Base-by-base conservation (phyloP, 2,113 vertebrate species). In the Dipodomys stephensi region DNA sequence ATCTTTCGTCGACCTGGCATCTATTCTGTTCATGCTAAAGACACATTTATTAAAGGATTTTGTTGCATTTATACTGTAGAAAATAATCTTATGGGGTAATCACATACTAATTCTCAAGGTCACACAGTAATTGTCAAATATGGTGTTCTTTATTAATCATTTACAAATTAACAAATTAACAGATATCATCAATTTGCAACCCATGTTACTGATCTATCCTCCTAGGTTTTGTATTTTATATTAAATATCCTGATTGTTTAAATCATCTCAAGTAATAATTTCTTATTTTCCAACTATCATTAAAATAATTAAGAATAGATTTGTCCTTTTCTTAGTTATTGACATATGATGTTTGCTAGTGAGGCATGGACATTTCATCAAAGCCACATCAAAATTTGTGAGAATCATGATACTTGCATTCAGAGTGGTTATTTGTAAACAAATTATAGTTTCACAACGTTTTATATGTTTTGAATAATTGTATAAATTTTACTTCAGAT, bases 1-100 rank as follows among this genome's bases (percentile, higher is more conserved):
- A 81, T 97, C 95, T 97, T 97, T 94, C 95, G 64, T 97, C 97
- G 96, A 90, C 92, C 83, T 97, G 95, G 88, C 93, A 94, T 96
- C 87, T 95, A 87, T 44, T 94, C 67, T 93, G 49, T 82, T 39
- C 69, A 65, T 82, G 35, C 0, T 0, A 32, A 94, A 97, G 88
- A 93, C 68, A 92, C 83, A 97, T 92, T 86, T 83, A 85, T 2
- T 23, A 74, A 94, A 96, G 78, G 57, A 96, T 78, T 83, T 94
- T 27, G 18, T 68, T 97, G 88, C 95, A 94, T 82, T 91, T 90
- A 30, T 53, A 62, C 22, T 94, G 71, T 9, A 95, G 87, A 71
- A 74, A 96, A 92, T 69, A 39, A 6, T 86, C 81, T 88, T 83
- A 44, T 78, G 81, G 49, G 62, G 53, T 90, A 83, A 85, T 76